Base-by-base conservation (phyloP, 2,888 invertebrate species). In the Orgyia antiqua region DNA sequence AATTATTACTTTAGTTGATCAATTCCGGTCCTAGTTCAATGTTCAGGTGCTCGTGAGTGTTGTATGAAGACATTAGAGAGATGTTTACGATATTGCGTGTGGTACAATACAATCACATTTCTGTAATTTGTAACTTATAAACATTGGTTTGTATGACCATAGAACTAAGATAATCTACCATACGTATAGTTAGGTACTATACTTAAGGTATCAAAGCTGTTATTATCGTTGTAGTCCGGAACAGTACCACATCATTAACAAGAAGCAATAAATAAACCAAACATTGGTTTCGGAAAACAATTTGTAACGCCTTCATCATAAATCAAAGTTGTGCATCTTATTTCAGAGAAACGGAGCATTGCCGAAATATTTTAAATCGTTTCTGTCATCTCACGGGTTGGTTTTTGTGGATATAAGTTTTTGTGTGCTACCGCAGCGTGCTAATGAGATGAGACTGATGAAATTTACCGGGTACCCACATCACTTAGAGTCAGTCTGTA, bases 1-100 rank as follows among this genome's bases (percentile, higher is more conserved):
- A 83, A 83, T 83, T 80, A 78, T 75, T 73, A 68, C 56, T 73
- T 74, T 67, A 62, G 70, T 71, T 63, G 57, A 60, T 69, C 53
- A 58, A 65, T 66, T 68, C 63, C 60, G 63, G 58, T 53, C 59
- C 58, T 60, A 63, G 65, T 61, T 60, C 64, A 63, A 59, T 65
- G 73, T 62, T 53, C 65, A 65, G 59, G 46, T 56, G 58, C 53
- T 57, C 62, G 60, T 54, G 42, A 68, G 59, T 57, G 65, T 58
- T 55, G 63, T 74, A 84, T 84, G 68, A 77, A 82, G 83, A 83
- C 79, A 84, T 83, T 80, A 83, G 65, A 71, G 58, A 56, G 67
- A 72, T 70, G 70, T 76, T 73, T 74, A 76, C 71, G 73, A 70
- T 58, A 54, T 78, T 75, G 82, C 80, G 79, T 82, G 80, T 62